Percentiles rank a stretch among this genome's conserved stretches.
phyloP scores from a whole-genome alignment of 2,797 vertebrate genomes.

The Botia almorhae region DNA sequence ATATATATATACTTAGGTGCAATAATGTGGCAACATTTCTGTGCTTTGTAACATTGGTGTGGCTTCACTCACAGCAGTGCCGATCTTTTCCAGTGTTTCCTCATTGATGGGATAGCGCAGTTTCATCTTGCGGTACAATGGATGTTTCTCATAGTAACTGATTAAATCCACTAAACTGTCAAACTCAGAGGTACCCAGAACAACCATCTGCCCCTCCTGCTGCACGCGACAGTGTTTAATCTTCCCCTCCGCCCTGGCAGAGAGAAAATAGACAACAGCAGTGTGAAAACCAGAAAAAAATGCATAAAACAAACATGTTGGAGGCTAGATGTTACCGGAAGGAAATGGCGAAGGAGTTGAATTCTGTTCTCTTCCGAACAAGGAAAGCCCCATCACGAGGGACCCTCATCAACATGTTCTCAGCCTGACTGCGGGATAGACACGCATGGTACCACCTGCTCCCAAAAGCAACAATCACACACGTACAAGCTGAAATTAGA shows the following conservation, averaged over 20 bases:
- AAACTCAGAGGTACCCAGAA: slow-evolving; percentile 95
- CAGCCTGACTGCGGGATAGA: slow-evolving; percentile 90
- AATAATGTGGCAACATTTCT: too few relatives aligned
- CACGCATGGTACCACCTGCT: slow-evolving; percentile 95
- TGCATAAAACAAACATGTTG: neutral
- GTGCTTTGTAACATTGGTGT: too few relatives aligned
- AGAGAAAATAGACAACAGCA: neutral
- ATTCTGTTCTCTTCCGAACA: slow-evolving; percentile 92
- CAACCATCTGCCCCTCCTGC: slow-evolving; percentile 93
- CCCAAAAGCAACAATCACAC: slow-evolving; percentile 37
- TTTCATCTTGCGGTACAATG: slow-evolving; percentile 98
- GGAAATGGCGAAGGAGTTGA: slow-evolving; percentile 96
- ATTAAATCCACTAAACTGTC: slow-evolving; percentile 97
- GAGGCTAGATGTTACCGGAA: slow-evolving; percentile 82
- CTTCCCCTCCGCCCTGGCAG: slow-evolving; percentile 92
- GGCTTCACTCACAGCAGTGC: slow-evolving; percentile 88
- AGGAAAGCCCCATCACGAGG: slow-evolving; percentile 96
- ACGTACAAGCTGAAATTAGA: neutral
- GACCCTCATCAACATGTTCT: slow-evolving; percentile 98
- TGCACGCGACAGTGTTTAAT: slow-evolving; percentile 98
- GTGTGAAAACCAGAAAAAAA: neutral
- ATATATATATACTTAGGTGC: too few relatives aligned
- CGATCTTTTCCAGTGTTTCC: slow-evolving; percentile 98
- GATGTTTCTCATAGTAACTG: slow-evolving; percentile 96
- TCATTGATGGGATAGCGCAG: slow-evolving; percentile 98